Evolutionary conservation across 2,888 invertebrate genomes (phyloP).

Genomic region (Aspidiotus destructor): DNA sequence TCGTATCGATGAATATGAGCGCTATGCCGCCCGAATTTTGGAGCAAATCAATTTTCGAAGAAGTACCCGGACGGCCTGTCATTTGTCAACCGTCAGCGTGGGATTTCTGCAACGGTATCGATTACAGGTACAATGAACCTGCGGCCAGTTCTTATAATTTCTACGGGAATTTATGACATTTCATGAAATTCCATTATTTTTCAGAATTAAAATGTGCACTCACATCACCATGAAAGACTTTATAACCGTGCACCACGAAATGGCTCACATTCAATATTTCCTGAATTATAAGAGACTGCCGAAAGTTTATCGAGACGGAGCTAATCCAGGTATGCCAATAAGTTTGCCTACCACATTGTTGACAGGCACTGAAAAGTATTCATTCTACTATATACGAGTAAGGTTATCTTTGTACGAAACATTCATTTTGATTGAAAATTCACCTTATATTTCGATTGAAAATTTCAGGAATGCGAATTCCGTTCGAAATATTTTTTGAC

Average conservation of each 20-base stretch:
- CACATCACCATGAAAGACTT: conserved; percentile 75
- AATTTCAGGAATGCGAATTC: too few relatives aligned
- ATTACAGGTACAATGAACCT: conserved; percentile 56
- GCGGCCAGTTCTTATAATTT: conserved; percentile 5
- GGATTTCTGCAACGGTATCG: conserved; percentile 84
- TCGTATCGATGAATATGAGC: conserved; percentile 77
- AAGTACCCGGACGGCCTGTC: conserved; percentile 64
- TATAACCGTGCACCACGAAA: conserved; percentile 81
- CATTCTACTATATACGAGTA: too few relatives aligned
- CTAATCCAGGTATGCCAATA: conserved; percentile 66
- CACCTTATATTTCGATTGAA: too few relatives aligned
- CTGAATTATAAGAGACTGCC: conserved; percentile 71
- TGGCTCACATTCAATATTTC: conserved; percentile 85
- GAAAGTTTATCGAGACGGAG: conserved; percentile 78
- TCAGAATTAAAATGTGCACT: conserved; percentile 78
- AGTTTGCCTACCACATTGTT: too few relatives aligned
- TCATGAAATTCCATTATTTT: too few relatives aligned
- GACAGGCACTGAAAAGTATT: too few relatives aligned
- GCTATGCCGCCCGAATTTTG: conserved; percentile 80
- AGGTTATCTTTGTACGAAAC: too few relatives aligned
- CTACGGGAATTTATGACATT: too few relatives aligned
- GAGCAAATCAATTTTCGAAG: conserved; percentile 71
- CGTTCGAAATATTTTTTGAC: too few relatives aligned
- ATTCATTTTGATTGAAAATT: too few relatives aligned
- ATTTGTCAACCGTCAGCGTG: conserved; percentile 87